Conservation (phyloP, 2,797 vertebrate species). For the Helarctos malayanus region DNA sequence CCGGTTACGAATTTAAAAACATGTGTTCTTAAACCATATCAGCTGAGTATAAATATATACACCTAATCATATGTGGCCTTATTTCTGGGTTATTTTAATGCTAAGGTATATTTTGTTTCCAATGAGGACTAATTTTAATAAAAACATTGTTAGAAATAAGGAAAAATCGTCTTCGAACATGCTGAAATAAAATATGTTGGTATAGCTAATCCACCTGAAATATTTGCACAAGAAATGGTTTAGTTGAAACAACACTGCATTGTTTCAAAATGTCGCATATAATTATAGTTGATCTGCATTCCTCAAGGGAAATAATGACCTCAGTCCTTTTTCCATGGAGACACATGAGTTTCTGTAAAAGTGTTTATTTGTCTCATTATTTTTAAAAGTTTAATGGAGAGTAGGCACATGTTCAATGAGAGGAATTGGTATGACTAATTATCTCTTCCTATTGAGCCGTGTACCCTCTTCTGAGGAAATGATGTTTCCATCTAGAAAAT, state of each 20-base stretch:
- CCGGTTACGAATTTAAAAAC: not conserved
- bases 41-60: not conserved
- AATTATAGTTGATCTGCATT: conserved; percentile 58
- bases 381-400: conserved; percentile 18
- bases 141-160: conserved; percentile 60
- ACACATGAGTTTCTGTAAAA: conserved; percentile 27
- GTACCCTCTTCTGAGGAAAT: not conserved
- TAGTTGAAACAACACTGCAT: not conserved
- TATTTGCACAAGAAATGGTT: conserved; percentile 46
- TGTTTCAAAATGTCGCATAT: conserved; percentile 53
- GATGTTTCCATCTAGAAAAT: not conserved
- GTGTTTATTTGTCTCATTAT: not conserved
- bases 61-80: not conserved
- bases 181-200: conserved; percentile 56
- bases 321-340: conserved; percentile 63
- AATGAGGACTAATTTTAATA: conserved; percentile 54
- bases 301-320: conserved; percentile 70
- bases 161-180: conserved; percentile 74
- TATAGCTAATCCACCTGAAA: conserved; percentile 17
- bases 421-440: not conserved
- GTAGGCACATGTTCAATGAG: not conserved
- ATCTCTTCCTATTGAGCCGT: not conserved
- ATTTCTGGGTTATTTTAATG: conserved; percentile 49
- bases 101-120: conserved; percentile 70
- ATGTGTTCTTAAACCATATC: conserved; percentile 22